These are phyloP conservation scores for Oenanthe melanoleuca DNA, from an alignment of 2,113 vertebrate species.

Conservation along the genomic window DNA sequence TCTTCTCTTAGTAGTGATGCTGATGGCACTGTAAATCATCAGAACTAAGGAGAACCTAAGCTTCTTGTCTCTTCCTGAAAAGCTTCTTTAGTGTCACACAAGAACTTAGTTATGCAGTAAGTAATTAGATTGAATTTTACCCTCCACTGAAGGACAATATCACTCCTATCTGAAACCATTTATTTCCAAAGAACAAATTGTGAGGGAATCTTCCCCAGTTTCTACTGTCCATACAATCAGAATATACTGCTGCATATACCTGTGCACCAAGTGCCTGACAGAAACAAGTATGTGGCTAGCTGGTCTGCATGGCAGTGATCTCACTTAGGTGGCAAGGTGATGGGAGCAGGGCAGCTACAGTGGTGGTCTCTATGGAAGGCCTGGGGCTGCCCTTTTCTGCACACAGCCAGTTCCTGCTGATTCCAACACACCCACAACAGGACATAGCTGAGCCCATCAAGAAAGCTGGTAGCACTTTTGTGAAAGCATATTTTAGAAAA, in stretches of 20 bases:
- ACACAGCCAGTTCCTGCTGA: not conserved
- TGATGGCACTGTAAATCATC: not conserved
- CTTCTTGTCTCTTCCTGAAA: not conserved
- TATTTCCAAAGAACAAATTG: not conserved
- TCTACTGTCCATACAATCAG: not conserved
- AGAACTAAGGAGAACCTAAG: not conserved
- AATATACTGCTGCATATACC: not conserved
- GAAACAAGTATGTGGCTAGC: not conserved
- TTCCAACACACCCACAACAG: accelerated
- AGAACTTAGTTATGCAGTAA: not conserved
- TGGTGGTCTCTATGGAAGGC: not conserved
- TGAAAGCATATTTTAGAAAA: not conserved
- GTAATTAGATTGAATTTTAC: not conserved
- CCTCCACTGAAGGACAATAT: not conserved
- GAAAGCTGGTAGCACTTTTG: not conserved
- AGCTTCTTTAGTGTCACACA: not conserved
- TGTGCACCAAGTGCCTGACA: not conserved
- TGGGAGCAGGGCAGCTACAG: not conserved
- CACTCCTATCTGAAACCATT: not conserved
- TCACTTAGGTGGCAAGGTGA: not conserved
- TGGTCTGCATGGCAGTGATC: not conserved
- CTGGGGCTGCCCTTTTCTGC: not conserved
- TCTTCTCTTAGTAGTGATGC: not conserved
- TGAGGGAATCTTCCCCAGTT: not conserved
- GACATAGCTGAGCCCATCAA: not conserved